phyloP scores from a whole-genome alignment of 2,797 vertebrate species.

The Tangara arthus region DNA sequence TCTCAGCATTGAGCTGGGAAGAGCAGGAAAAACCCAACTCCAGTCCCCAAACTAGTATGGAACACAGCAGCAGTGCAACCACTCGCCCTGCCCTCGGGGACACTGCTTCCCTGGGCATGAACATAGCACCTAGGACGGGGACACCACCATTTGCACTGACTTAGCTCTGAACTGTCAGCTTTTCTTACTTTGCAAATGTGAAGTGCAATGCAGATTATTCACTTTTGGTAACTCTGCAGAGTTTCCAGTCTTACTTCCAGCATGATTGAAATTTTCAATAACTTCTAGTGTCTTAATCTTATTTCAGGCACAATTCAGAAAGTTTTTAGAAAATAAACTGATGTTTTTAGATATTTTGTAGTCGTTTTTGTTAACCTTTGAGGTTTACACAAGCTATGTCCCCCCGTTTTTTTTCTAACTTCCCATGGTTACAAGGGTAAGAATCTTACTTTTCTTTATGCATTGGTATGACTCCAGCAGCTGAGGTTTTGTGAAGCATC shows the following conservation, averaged over 20 bases:
- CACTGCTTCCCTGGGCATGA: accelerated
- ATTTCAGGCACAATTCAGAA: background rate
- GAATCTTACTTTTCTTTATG: constrained; percentile 7
- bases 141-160: background rate
- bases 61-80: background rate
- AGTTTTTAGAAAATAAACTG: background rate
- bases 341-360: background rate
- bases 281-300: background rate
- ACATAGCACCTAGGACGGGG: background rate
- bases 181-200: background rate
- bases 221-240: background rate
- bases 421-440: background rate
- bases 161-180: background rate
- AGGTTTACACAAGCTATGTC: background rate
- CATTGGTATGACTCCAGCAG: constrained; percentile 7
- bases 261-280: background rate
- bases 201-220: background rate
- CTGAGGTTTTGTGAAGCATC: constrained; percentile 31
- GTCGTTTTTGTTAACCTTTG: background rate
- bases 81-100: accelerated
- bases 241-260: background rate
- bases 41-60: background rate
- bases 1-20: background rate
- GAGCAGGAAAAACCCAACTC: background rate
- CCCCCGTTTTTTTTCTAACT: background rate